Evolutionary conservation across 2,888 invertebrate genomes (phyloP).

Genomic region (Metacarcinus magister): DNA sequence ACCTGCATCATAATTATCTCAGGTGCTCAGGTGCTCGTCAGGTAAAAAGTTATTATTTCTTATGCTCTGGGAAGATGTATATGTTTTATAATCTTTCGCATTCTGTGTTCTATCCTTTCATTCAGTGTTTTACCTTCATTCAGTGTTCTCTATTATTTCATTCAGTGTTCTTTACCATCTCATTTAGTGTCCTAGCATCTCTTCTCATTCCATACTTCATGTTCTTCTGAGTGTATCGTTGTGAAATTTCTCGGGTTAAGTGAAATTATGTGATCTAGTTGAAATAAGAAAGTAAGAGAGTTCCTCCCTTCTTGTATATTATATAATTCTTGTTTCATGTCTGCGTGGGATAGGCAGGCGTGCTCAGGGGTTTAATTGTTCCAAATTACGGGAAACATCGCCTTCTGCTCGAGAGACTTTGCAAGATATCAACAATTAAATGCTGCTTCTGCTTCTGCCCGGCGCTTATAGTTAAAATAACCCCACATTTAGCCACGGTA

Average conservation of each 20-base stretch:
- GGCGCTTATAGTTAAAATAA: not conserved
- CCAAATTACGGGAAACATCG: slow-evolving; percentile 15
- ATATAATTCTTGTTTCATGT: not conserved
- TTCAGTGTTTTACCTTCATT: no score
- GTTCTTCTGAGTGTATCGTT: not conserved
- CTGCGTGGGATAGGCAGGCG: not conserved
- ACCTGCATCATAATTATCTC: no score
- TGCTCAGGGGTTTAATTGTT: not conserved
- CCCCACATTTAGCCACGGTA: slow-evolving; percentile 22
- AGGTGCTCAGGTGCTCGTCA: not conserved
- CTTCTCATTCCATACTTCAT: no score
- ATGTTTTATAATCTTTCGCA: no score
- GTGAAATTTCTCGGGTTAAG: not conserved
- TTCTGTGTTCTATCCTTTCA: no score
- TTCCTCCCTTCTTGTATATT: not conserved
- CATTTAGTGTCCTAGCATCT: no score
- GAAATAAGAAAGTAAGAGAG: not conserved
- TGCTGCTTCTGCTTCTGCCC: not conserved
- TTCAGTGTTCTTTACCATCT: no score
- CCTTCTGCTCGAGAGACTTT: not conserved
- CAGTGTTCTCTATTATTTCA: no score
- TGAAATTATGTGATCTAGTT: not conserved
- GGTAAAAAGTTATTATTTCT: not conserved
- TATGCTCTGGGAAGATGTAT: no score
- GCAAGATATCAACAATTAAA: slow-evolving; percentile 36